Conservation (phyloP, 2,888 invertebrate species). For the Philonicus albiceps region DNA sequence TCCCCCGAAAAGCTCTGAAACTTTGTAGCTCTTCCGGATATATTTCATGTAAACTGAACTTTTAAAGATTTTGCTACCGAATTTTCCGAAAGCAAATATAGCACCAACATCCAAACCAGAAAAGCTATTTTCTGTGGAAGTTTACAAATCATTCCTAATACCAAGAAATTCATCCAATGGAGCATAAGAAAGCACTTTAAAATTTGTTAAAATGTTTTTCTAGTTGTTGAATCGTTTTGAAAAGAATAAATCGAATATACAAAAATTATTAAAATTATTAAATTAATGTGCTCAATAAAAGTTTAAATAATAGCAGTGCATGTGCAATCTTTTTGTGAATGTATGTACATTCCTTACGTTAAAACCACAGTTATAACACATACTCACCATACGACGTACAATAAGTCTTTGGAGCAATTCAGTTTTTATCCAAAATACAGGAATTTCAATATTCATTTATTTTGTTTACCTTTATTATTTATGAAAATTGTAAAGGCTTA, state of each 20-base stretch:
- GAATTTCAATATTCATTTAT: not conserved
- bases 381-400: no score
- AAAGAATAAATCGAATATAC: no score
- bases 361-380: no score
- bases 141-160: not conserved
- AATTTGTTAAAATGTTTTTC: not conserved
- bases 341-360: no score
- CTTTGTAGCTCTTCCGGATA: not conserved
- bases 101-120: not conserved
- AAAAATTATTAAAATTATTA: no score
- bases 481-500: not conserved
- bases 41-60: not conserved
- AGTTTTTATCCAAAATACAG: no score
- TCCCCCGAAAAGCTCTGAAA: not conserved
- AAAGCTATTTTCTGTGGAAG: not conserved
- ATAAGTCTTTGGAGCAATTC: no score
- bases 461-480: not conserved
- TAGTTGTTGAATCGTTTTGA: no score
- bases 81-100: not conserved
- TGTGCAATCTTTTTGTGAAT: no score
- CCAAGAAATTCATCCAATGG: not conserved
- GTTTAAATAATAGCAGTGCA: no score
- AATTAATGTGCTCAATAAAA: no score
- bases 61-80: not conserved
- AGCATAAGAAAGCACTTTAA: not conserved